A percentile compares a stretch with the other conserved stretches of the same genome.
Evolutionary conservation across 1,140 invertebrate species (phyloP).

Genomic region (Caenorhabditis remanei): DNA sequence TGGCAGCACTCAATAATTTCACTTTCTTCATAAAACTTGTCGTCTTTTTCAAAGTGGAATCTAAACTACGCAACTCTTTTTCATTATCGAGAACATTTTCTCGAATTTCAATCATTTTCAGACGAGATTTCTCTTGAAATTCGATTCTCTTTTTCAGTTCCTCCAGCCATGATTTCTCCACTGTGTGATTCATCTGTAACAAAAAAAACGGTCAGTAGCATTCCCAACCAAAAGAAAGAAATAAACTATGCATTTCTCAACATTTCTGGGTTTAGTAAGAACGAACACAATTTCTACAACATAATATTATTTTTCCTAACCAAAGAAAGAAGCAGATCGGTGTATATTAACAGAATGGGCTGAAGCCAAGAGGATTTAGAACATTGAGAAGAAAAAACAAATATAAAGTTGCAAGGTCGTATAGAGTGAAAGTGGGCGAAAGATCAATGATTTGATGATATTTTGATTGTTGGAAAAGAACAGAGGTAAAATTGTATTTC

Average conservation of each 20-base stretch:
- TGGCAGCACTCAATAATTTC: slow-evolving; percentile 43
- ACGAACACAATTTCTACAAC: background rate
- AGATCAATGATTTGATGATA: slow-evolving; percentile 43
- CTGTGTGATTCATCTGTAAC: slow-evolving; percentile 25
- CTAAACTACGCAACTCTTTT: slow-evolving; percentile 51
- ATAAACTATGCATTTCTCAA: background rate
- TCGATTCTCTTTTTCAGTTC: slow-evolving; percentile 32
- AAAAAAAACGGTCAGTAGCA: background rate
- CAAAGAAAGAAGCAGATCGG: slow-evolving; percentile 2
- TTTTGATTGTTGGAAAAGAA: background rate
- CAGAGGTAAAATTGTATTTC: background rate
- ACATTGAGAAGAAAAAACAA: background rate
- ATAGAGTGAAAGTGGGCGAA: background rate
- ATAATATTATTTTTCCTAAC: background rate
- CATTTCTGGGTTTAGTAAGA: background rate
- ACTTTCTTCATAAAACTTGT: slow-evolving; percentile 69
- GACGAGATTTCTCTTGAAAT: slow-evolving; percentile 32
- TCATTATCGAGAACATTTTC: slow-evolving; percentile 38
- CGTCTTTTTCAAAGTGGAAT: slow-evolving; percentile 67
- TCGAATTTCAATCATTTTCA: slow-evolving; percentile 10
- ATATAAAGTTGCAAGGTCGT: background rate
- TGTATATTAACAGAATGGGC: slow-evolving; percentile 6
- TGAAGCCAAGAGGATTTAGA: background rate
- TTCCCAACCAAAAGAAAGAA: background rate
- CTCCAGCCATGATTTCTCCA: slow-evolving; percentile 7